Evolutionary conservation across 2,888 invertebrate genomes (phyloP).

Genomic region (Allophyes oxyacanthae): DNA sequence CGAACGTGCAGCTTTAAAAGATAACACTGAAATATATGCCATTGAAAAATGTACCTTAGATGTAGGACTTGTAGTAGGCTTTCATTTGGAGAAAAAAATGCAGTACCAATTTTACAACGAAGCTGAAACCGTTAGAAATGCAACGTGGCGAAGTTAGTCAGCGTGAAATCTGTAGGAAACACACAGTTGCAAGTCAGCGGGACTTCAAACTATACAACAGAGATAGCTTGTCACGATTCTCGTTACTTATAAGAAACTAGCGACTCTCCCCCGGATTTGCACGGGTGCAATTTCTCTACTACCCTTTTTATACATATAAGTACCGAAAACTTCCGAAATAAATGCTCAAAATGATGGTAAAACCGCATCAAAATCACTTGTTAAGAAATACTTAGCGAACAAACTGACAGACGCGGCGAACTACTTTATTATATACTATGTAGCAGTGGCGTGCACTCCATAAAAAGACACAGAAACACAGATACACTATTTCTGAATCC

Average conservation of each 20-base stretch:
- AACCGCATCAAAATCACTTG: too few relatives aligned
- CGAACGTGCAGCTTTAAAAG: constrained; percentile 32
- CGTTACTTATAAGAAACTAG: background rate
- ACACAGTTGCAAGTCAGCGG: constrained; percentile 16
- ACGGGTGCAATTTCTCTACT: too few relatives aligned
- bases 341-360: too few relatives aligned
- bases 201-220: constrained; percentile 12
- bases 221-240: constrained; percentile 4
- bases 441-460: too few relatives aligned
- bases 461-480: too few relatives aligned
- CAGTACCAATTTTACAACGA: constrained; percentile 23
- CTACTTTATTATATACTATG: too few relatives aligned
- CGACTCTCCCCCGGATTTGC: too few relatives aligned
- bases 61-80: background rate
- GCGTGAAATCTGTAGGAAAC: constrained; percentile 40
- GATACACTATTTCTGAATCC: too few relatives aligned
- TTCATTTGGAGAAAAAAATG: constrained; percentile 14
- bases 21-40: constrained; percentile 18
- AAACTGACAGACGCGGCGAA: too few relatives aligned
- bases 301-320: too few relatives aligned
- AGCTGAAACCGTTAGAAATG: constrained; percentile 37
- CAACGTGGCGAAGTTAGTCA: constrained; percentile 28
- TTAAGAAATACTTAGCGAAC: too few relatives aligned
- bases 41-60: constrained; percentile 27
- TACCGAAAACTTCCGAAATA: too few relatives aligned